phyloP scores from a whole-genome alignment of 2,888 invertebrate genomes.

The Mythimna loreyi region DNA sequence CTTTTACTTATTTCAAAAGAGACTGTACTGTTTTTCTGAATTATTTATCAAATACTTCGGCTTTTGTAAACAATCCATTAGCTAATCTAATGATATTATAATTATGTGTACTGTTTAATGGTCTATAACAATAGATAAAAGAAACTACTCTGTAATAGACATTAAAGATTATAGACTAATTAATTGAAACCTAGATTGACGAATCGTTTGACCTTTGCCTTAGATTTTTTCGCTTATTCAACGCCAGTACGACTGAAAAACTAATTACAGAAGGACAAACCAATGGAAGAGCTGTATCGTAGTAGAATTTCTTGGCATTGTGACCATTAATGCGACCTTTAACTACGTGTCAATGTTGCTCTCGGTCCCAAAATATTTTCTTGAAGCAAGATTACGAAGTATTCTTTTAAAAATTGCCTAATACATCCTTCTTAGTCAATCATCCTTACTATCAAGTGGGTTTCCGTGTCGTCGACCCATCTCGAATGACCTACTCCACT shows the following conservation, averaged over 20 bases:
- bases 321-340: slow-evolving; percentile 7
- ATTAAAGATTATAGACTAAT: slow-evolving; percentile 10
- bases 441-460: slow-evolving; percentile 31
- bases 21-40: slow-evolving; percentile 6
- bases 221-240: slow-evolving; percentile 1
- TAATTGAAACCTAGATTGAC: neutral
- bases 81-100: slow-evolving; percentile 11
- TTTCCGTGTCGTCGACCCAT: slow-evolving; percentile 50
- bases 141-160: neutral
- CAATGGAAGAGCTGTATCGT: neutral
- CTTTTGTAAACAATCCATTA: neutral
- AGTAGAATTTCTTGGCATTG: slow-evolving; percentile 25
- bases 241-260: neutral
- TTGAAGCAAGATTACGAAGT: neutral
- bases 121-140: neutral
- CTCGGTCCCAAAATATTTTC: neutral
- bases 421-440: slow-evolving; percentile 14
- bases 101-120: neutral
- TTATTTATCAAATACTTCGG: slow-evolving; percentile 12
- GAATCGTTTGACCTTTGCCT: slow-evolving; percentile 8
- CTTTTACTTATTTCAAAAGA: slow-evolving; percentile 19
- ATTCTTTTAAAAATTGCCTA: slow-evolving; percentile 2
- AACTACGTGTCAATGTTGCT: slow-evolving; percentile 21
- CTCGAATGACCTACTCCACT: slow-evolving; percentile 61
- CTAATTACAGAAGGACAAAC: neutral